These are phyloP conservation scores for Protomyctophum bolini DNA, from an alignment of 2,113 vertebrate species.

Conservation along the genomic window DNA sequence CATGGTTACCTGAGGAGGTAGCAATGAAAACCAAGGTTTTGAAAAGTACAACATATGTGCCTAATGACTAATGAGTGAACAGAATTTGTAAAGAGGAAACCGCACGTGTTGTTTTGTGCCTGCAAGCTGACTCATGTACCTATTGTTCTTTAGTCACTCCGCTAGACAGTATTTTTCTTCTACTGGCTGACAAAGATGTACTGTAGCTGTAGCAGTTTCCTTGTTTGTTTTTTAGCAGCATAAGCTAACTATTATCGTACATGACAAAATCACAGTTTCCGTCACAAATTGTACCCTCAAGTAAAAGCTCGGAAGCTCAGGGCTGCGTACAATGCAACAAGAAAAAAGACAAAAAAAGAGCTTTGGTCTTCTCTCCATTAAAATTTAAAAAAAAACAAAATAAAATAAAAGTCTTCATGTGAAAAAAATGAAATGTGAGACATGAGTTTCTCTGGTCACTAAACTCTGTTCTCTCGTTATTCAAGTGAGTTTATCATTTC, in stretches of 20 bases:
- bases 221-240: constrained; percentile 59
- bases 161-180: constrained; percentile 1
- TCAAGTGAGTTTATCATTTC: constrained; percentile 54
- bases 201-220: constrained; percentile 25
- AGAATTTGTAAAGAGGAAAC: constrained; percentile 1
- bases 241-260: constrained; percentile 48
- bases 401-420: constrained; percentile 27
- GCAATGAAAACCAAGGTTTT: constrained; percentile 39
- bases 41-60: constrained; percentile 19
- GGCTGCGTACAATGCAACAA: constrained; percentile 45
- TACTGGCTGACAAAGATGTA: constrained; percentile 47
- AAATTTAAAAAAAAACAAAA: constrained; percentile 49
- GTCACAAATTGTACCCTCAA: constrained; percentile 35
- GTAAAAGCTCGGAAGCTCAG: constrained; percentile 58
- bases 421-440: constrained; percentile 26
- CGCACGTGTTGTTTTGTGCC: constrained; percentile 21
- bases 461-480: constrained; percentile 49
- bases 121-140: constrained; percentile 57
- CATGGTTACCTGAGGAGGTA: constrained; percentile 63
- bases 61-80: constrained; percentile 12
- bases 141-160: constrained; percentile 50
- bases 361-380: constrained; percentile 77
- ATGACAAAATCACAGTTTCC: constrained; percentile 62
- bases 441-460: constrained; percentile 9
- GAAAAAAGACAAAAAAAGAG: constrained; percentile 18